phyloP scores from a whole-genome alignment of 37 sponge, comb jelly and placozoan species.

The Beroe ovata region DNA sequence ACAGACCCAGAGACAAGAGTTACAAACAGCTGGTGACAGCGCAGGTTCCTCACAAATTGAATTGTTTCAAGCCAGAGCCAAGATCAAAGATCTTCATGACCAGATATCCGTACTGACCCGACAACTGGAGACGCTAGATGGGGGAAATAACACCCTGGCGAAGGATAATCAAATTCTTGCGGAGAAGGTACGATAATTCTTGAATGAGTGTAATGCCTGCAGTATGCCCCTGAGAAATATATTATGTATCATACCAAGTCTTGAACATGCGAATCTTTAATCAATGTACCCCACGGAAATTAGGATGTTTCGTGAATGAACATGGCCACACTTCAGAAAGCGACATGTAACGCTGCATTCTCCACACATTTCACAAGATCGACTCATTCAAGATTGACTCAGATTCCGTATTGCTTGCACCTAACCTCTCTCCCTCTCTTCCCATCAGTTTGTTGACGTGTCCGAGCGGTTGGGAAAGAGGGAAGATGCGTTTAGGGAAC shows the following conservation, averaged over 20 bases:
- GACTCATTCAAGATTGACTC: no score
- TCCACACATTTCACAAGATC: no score
- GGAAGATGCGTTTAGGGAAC: slow-evolving; percentile 4
- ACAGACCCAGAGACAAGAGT: slow-evolving; percentile 19
- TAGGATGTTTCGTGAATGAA: no score
- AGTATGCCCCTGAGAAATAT: no score
- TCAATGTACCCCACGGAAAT: no score
- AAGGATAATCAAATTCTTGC: slow-evolving; percentile 48
- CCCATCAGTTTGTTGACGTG: slow-evolving; percentile 20
- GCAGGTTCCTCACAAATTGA: slow-evolving; percentile 4
- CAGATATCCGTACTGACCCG: slow-evolving; percentile 11
- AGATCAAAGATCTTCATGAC: slow-evolving; percentile 26
- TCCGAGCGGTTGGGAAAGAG: neutral
- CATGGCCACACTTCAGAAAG: no score
- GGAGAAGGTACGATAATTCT: slow-evolving; percentile 49
- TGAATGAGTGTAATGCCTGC: no score
- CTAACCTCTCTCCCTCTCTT: neutral
- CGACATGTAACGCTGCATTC: no score
- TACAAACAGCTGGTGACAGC: slow-evolving; percentile 41
- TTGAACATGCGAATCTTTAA: no score
- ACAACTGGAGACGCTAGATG: slow-evolving; percentile 30
- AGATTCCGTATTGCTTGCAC: no score
- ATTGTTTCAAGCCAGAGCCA: slow-evolving; percentile 36
- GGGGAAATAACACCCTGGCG: neutral
- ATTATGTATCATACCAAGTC: no score